phyloP scores from a whole-genome alignment of 1,140 invertebrate genomes.

The Dinoponera quadriceps region DNA sequence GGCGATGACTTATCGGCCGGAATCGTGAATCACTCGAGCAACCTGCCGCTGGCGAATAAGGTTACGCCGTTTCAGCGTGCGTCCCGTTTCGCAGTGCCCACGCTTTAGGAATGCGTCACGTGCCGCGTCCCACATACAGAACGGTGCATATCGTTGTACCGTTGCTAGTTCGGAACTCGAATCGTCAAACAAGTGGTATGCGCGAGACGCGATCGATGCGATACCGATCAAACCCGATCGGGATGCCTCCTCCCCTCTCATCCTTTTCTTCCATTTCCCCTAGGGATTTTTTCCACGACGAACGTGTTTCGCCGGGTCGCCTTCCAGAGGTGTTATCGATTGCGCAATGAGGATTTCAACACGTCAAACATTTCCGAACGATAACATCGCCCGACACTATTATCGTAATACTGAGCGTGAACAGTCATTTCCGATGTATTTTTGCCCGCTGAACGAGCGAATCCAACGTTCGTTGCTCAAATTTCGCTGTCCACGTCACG shows the following conservation, averaged over 20 bases:
- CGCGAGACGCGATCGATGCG: slow-evolving; percentile 13
- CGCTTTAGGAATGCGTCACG: slow-evolving; percentile 61
- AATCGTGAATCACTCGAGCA: slow-evolving; percentile 74
- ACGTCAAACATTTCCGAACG: not conserved
- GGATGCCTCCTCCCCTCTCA: too few relatives aligned
- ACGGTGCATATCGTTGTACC: slow-evolving; percentile 63
- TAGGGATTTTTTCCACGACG: slow-evolving; percentile 29
- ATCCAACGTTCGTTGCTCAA: too few relatives aligned
- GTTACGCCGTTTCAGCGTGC: slow-evolving; percentile 38
- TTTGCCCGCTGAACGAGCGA: too few relatives aligned
- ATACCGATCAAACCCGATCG: slow-evolving; percentile 35
- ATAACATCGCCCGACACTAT: too few relatives aligned
- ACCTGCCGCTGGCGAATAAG: slow-evolving; percentile 62
- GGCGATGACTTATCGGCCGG: slow-evolving; percentile 56
- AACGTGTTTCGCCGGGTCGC: not conserved
- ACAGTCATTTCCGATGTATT: too few relatives aligned
- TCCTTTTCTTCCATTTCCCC: too few relatives aligned
- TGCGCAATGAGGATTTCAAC: not conserved
- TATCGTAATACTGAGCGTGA: too few relatives aligned
- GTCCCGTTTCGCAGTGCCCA: slow-evolving; percentile 65
- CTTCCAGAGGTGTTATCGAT: not conserved
- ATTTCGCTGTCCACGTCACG: too few relatives aligned
- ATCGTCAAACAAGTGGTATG: slow-evolving; percentile 42
- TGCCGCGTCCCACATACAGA: slow-evolving; percentile 68
- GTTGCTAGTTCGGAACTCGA: slow-evolving; percentile 54